Evolutionary conservation across 2,113 vertebrate genomes (phyloP).

Genomic region (Microcebus ravelobensis): DNA sequence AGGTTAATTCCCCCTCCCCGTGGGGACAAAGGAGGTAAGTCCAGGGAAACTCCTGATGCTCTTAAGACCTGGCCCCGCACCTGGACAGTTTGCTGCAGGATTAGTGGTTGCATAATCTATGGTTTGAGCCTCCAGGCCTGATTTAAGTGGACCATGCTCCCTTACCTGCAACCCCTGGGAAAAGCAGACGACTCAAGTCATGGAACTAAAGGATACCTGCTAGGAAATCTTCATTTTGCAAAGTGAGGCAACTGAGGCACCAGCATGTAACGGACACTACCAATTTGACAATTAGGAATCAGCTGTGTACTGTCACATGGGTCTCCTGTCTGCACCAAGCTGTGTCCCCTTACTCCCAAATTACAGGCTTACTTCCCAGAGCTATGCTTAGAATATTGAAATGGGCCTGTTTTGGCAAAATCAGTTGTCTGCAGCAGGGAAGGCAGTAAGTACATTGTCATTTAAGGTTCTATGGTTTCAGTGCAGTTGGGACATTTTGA

Average conservation of each 20-base stretch:
- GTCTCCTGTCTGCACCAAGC: neutral
- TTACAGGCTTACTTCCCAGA: neutral
- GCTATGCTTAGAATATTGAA: neutral
- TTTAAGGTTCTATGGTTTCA: neutral
- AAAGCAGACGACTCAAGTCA: neutral
- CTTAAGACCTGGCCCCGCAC: neutral
- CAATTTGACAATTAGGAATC: neutral
- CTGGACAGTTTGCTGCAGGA: neutral
- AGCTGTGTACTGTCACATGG: neutral
- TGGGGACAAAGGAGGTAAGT: neutral
- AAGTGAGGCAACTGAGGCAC: neutral
- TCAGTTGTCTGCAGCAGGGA: neutral
- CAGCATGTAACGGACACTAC: neutral
- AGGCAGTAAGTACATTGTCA: neutral
- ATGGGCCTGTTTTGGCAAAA: neutral
- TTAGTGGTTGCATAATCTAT: neutral
- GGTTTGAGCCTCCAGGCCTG: neutral
- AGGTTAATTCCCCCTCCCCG: neutral
- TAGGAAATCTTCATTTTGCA: neutral
- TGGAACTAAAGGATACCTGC: neutral
- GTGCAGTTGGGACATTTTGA: neutral
- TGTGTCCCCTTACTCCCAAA: neutral
- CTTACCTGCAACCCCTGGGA: accelerated
- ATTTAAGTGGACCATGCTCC: neutral
- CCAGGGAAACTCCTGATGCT: neutral